Percentiles rank a stretch among this genome's conserved stretches.
Evolutionary conservation across 2,113 vertebrate genomes (phyloP).

Genomic region (Misgurnus anguillicaudatus): DNA sequence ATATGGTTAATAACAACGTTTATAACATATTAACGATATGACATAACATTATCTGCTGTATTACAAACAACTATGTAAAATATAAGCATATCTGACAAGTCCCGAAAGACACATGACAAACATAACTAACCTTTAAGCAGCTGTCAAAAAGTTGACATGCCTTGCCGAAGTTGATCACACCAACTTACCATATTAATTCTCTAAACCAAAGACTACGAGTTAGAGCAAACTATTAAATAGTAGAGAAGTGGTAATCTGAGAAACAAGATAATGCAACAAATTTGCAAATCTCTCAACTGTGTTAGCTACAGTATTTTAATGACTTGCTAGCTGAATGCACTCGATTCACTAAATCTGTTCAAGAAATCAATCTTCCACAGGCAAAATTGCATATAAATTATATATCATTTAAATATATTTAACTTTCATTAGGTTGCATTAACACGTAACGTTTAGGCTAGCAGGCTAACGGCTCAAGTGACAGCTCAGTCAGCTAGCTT

Average conservation of each 20-base stretch:
- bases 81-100: not conserved
- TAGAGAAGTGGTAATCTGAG: conserved; percentile 17
- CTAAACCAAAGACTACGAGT: conserved; percentile 42
- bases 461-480: conserved; percentile 17
- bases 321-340: conserved; percentile 23
- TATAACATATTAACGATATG: not conserved
- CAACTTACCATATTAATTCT: conserved; percentile 49
- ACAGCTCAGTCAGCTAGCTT: conserved; percentile 44
- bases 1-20: not conserved
- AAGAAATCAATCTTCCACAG: not conserved
- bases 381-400: not conserved
- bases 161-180: conserved; percentile 3
- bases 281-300: not conserved
- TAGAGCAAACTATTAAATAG: conserved; percentile 27
- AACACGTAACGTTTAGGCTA: not conserved
- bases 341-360: not conserved
- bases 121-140: conserved; percentile 30
- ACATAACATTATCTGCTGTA: not conserved
- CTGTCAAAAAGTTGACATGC: conserved; percentile 27
- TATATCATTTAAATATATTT: not conserved
- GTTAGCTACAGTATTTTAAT: not conserved
- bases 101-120: conserved; percentile 1
- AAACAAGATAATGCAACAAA: conserved; percentile 20
- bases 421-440: not conserved
- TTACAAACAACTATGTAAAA: not conserved